These are phyloP conservation scores for Syngnathus acus DNA, from an alignment of 2,797 vertebrate species.

Conservation along the genomic window DNA sequence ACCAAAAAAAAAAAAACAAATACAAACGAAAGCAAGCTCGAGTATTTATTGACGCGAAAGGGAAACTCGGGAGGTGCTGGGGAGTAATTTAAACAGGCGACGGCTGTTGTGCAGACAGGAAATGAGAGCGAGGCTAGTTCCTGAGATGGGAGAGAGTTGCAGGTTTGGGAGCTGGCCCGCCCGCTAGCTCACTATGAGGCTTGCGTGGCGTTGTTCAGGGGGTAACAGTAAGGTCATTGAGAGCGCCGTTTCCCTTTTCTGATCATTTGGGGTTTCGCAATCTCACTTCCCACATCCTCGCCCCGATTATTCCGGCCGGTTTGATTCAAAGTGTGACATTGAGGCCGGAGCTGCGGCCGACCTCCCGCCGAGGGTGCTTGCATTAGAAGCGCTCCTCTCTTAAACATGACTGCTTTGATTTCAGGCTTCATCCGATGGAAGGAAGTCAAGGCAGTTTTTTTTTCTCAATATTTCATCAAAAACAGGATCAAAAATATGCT, in stretches of 20 bases:
- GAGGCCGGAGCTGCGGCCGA: slow-evolving; percentile 56
- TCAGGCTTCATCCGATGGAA: slow-evolving; percentile 69
- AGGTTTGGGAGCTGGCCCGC: slow-evolving; percentile 85
- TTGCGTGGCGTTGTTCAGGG: slow-evolving; percentile 70
- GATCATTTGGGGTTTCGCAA: slow-evolving; percentile 53
- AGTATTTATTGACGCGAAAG: slow-evolving; percentile 31
- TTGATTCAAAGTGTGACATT: slow-evolving; percentile 66
- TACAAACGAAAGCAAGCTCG: slow-evolving; percentile 15
- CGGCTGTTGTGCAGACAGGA: slow-evolving; percentile 92
- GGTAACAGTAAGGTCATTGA: slow-evolving; percentile 98
- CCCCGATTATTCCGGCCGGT: slow-evolving; percentile 65
- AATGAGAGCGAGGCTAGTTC: slow-evolving; percentile 94
- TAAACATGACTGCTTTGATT: slow-evolving; percentile 59
- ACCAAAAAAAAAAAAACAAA: neutral
- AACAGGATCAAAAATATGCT: slow-evolving; percentile 47
- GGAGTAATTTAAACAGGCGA: slow-evolving; percentile 98
- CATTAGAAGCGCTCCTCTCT: slow-evolving; percentile 38
- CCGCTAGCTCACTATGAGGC: slow-evolving; percentile 70
- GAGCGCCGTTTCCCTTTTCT: slow-evolving; percentile 69
- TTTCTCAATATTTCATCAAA: slow-evolving; percentile 63
- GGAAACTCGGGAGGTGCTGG: slow-evolving; percentile 78
- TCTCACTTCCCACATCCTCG: slow-evolving; percentile 71
- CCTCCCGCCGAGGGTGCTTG: slow-evolving; percentile 62
- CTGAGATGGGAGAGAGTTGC: slow-evolving; percentile 91
- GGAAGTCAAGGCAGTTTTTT: slow-evolving; percentile 62